Conservation (phyloP, 2,888 invertebrate genomes). For the Tribolium freemani region DNA sequence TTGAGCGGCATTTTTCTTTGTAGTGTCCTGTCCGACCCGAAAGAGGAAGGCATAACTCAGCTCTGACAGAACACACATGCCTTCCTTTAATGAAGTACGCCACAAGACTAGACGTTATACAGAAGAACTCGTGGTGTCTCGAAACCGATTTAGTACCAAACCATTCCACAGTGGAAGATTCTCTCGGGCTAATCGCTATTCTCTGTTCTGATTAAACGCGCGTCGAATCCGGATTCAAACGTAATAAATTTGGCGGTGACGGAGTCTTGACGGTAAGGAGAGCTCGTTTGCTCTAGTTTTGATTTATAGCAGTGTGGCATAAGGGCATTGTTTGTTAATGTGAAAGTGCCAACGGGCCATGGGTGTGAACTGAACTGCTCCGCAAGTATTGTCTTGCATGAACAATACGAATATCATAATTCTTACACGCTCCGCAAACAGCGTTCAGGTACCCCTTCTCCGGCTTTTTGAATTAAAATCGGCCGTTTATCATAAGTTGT, state of each 20-base stretch:
- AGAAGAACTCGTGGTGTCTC: not conserved
- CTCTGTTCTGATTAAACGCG: not conserved
- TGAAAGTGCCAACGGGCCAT: constrained; percentile 55
- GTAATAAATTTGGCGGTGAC: constrained; percentile 31
- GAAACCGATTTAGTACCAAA: not conserved
- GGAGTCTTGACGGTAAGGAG: constrained; percentile 27
- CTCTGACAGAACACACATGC: constrained; percentile 64
- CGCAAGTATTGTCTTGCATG: constrained; percentile 62
- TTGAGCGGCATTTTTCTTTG: constrained; percentile 64
- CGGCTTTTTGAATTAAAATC: constrained; percentile 58
- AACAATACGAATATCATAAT: constrained; percentile 64
- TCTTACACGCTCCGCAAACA: constrained; percentile 61
- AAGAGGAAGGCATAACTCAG: constrained; percentile 65
- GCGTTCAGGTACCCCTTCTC: constrained; percentile 54
- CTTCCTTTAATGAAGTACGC: constrained; percentile 53
- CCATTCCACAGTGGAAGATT: not conserved
- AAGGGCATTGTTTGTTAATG: constrained; percentile 63
- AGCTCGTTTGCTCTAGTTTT: constrained; percentile 52
- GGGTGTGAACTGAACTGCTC: constrained; percentile 64
- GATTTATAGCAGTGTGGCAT: constrained; percentile 61
- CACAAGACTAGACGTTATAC: constrained; percentile 29
- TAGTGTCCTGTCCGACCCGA: constrained; percentile 58
- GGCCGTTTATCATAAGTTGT: constrained; percentile 54
- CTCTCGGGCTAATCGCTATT: not conserved
- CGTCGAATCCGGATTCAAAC: constrained; percentile 22